A percentile compares a stretch with the other conserved stretches of the same genome.
Conservation (phyloP, 2,888 invertebrate genomes). For the Trissoscelio sp. region DNA sequence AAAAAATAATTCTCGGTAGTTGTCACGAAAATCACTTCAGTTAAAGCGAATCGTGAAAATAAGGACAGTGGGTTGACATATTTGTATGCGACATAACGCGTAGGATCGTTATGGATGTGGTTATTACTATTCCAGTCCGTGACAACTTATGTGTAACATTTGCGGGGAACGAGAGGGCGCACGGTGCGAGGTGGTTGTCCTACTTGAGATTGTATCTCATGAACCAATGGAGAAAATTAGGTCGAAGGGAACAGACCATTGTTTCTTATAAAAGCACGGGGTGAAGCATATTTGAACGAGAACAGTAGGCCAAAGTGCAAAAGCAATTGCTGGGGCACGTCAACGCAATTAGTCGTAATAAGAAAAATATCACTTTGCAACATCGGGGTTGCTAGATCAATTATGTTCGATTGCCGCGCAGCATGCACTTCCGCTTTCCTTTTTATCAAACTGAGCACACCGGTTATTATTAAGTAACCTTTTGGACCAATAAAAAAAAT, state of each 20-base stretch:
- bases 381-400: conserved; percentile 69
- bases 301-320: conserved; percentile 63
- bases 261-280: conserved; percentile 34
- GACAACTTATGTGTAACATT: conserved; percentile 68
- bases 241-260: conserved; percentile 56
- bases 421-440: conserved; percentile 71
- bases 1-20: conserved; percentile 13
- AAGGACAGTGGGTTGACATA: conserved; percentile 47
- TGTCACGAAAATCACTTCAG: conserved; percentile 34
- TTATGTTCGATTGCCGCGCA: conserved; percentile 69
- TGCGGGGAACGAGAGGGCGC: neutral
- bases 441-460: conserved; percentile 42
- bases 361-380: conserved; percentile 66
- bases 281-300: conserved; percentile 44
- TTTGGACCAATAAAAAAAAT: neutral
- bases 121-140: conserved; percentile 72
- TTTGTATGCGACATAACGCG: conserved; percentile 68
- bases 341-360: conserved; percentile 65
- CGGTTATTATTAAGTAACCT: conserved; percentile 38
- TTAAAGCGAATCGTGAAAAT: conserved; percentile 46
- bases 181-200: conserved; percentile 69
- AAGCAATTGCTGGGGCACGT: conserved; percentile 53
- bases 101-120: conserved; percentile 70
- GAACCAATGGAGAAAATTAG: conserved; percentile 55
- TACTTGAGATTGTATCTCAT: conserved; percentile 63